Conservation (phyloP, 2,113 vertebrate genomes). For the Bubo scandiacus region DNA sequence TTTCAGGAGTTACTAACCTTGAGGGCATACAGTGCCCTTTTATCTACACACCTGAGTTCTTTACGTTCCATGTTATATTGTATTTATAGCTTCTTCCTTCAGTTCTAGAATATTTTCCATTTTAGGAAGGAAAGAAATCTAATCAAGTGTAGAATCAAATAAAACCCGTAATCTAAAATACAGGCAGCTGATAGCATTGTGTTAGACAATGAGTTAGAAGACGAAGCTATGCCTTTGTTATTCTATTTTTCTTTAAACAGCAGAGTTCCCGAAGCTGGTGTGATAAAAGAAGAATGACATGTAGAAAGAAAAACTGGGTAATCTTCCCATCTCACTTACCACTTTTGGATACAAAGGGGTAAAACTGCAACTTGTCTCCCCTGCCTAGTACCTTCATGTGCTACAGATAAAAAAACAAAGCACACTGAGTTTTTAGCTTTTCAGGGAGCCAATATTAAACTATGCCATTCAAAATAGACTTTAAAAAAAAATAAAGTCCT, state of each 20-base stretch:
- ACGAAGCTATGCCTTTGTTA: slow-evolving; percentile 22
- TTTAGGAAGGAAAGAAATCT: slow-evolving; percentile 8
- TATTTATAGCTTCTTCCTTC: neutral
- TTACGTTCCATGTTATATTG: neutral
- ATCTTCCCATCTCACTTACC: neutral
- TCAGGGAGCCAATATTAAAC: neutral
- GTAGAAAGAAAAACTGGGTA: neutral
- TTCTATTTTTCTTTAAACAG: slow-evolving; percentile 6
- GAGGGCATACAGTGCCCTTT: neutral
- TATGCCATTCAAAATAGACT: neutral
- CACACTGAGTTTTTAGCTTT: neutral
- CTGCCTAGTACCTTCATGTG: neutral
- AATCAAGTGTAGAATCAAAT: neutral
- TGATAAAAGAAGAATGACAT: neutral
- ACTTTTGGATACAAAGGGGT: neutral
- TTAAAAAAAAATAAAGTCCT: neutral
- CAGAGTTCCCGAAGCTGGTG: neutral
- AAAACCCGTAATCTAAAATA: neutral
- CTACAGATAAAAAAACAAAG: neutral
- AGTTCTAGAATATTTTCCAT: slow-evolving; percentile 1
- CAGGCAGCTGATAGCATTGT: slow-evolving; percentile 4
- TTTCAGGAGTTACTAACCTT: neutral
- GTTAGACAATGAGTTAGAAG: slow-evolving; percentile 22
- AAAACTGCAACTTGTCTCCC: neutral
- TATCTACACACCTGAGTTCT: neutral